phyloP scores from a whole-genome alignment of 2,113 vertebrate genomes.

The Chaenogobius annularis region DNA sequence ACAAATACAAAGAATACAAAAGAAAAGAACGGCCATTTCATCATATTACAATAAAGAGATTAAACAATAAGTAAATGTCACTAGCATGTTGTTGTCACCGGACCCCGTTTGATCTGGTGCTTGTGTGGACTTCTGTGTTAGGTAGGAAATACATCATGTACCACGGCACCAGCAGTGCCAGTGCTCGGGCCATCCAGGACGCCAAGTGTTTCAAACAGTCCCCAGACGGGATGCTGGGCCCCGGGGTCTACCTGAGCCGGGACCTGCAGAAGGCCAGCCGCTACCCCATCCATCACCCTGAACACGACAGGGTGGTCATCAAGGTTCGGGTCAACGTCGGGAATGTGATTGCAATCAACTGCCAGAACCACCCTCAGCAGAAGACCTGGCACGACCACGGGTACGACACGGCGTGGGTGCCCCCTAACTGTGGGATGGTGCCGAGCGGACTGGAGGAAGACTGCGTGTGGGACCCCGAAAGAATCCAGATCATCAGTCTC shows the following conservation, averaged over 20 bases:
- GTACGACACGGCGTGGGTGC: conserved; percentile 61
- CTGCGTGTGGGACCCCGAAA: conserved; percentile 60
- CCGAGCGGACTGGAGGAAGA: conserved; percentile 65
- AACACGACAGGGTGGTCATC: conserved; percentile 25
- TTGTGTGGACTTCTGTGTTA: not conserved
- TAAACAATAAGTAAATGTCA: too few relatives aligned
- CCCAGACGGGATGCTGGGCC: conserved; percentile 57
- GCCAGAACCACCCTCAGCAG: conserved; percentile 35
- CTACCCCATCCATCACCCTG: conserved; percentile 32
- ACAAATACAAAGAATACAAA: too few relatives aligned
- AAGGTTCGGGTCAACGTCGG: conserved; percentile 31
- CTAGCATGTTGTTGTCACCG: too few relatives aligned
- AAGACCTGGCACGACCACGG: conserved; percentile 19
- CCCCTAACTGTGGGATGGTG: conserved; percentile 59
- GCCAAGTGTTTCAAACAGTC: conserved; percentile 31
- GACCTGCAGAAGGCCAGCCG: conserved; percentile 59
- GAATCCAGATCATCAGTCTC: conserved; percentile 21
- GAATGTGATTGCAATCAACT: conserved; percentile 44
- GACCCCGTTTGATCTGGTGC: too few relatives aligned
- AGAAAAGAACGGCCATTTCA: too few relatives aligned
- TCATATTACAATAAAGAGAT: too few relatives aligned
- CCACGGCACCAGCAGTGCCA: conserved; percentile 59
- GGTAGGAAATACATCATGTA: conserved; percentile 66
- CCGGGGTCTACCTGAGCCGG: conserved; percentile 69
- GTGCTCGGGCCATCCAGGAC: fast-evolving